Percentiles rank a stretch among this genome's conserved stretches.
Conservation (phyloP, 1,140 invertebrate species). For the Lerema accius region DNA sequence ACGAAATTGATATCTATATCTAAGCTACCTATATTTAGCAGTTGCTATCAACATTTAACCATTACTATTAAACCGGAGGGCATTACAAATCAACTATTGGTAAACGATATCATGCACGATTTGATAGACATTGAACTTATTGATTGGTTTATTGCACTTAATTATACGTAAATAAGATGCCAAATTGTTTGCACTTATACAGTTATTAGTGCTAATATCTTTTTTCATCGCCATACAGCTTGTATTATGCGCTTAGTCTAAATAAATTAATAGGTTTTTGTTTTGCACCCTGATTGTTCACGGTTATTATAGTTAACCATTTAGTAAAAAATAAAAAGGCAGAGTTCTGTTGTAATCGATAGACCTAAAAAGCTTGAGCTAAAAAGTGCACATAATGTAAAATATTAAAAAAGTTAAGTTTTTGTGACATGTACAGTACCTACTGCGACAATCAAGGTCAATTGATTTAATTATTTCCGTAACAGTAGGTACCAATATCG, state of each 20-base stretch:
- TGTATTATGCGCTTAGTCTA: no score
- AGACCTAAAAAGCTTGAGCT: not conserved
- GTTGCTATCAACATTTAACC: not conserved
- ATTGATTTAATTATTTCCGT: no score
- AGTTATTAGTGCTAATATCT: no score
- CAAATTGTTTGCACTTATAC: no score
- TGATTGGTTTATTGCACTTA: not conserved
- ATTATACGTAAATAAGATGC: not conserved
- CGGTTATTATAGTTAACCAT: not conserved
- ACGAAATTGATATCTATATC: not conserved
- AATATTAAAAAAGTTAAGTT: no score
- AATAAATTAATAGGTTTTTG: not conserved
- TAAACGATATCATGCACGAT: not conserved
- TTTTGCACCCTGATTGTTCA: constrained; percentile 3
- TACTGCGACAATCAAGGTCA: constrained; percentile 8
- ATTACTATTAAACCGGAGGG: not conserved
- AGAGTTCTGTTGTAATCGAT: no score
- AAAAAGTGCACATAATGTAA: not conserved
- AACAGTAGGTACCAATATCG: no score
- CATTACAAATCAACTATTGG: not conserved
- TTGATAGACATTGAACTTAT: not conserved
- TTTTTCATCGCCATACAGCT: no score
- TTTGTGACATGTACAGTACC: constrained; percentile 2
- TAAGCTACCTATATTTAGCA: not conserved
- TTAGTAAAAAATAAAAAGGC: constrained; percentile 5